Evolutionary conservation across 2,888 invertebrate species (phyloP).

Genomic region (Unio delphinus): DNA sequence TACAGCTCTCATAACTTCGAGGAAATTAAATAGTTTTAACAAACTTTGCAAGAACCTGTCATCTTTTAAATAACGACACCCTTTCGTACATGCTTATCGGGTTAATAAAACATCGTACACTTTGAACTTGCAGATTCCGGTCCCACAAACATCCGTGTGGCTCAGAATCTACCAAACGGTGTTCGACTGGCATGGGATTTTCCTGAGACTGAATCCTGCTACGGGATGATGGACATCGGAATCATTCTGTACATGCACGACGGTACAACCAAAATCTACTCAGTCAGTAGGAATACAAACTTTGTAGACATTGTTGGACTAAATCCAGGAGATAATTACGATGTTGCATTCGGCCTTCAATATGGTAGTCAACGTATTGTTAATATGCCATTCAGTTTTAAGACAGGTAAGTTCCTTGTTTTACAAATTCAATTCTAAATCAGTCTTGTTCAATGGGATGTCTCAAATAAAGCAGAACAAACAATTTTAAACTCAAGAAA

Average conservation of each 20-base stretch:
- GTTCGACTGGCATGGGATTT: slow-evolving; percentile 24
- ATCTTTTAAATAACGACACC: no score
- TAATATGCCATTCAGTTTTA: slow-evolving; percentile 16
- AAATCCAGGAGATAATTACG: slow-evolving; percentile 23
- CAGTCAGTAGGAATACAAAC: slow-evolving; percentile 13
- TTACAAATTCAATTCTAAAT: no score
- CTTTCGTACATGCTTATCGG: no score
- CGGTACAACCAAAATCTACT: slow-evolving; percentile 7
- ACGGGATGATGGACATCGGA: slow-evolving; percentile 17
- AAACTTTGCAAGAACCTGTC: no score
- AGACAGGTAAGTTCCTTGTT: slow-evolving; percentile 11
- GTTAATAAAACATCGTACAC: no score
- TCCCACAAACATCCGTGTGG: slow-evolving; percentile 25
- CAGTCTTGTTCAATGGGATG: no score
- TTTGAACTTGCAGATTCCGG: slow-evolving; percentile 22
- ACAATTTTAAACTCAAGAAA: no score
- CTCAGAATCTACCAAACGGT: slow-evolving; percentile 12
- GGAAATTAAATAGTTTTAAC: no score
- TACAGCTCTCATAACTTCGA: no score
- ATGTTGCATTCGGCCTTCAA: slow-evolving; percentile 9
- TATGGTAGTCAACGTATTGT: slow-evolving; percentile 14
- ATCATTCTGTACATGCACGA: slow-evolving; percentile 7
- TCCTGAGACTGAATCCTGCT: slow-evolving; percentile 21
- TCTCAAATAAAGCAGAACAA: no score
- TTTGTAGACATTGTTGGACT: slow-evolving; percentile 22